Evolutionary conservation across 2,113 vertebrate genomes (phyloP).

Genomic region (Nesoenas mayeri): DNA sequence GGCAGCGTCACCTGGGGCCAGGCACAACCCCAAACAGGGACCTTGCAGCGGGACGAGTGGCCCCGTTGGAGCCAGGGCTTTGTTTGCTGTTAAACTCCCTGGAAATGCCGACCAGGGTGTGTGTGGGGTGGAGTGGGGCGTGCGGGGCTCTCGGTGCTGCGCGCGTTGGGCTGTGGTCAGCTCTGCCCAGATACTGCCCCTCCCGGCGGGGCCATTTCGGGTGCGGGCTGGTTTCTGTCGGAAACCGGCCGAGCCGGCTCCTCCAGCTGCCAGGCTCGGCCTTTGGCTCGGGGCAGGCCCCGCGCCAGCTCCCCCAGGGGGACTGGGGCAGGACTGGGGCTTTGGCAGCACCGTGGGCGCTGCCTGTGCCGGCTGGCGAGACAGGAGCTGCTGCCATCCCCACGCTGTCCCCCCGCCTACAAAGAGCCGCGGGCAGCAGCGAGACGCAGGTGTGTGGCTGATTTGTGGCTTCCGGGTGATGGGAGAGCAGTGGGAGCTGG

Average conservation of each 20-base stretch:
- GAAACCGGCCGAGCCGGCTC: slow-evolving; percentile 60
- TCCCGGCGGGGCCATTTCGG: background rate
- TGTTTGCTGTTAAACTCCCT: background rate
- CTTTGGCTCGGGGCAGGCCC: background rate
- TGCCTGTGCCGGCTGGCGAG: rapidly evolving
- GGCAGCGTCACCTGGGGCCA: rapidly evolving
- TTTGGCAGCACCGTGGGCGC: background rate
- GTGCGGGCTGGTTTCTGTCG: slow-evolving; percentile 31
- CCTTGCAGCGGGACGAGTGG: background rate
- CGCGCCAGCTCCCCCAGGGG: background rate
- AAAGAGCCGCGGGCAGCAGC: rapidly evolving
- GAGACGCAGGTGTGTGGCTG: rapidly evolving
- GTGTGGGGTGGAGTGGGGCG: background rate
- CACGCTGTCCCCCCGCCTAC: background rate
- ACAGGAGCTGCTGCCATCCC: background rate
- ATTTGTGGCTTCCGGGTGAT: rapidly evolving
- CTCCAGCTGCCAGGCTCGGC: slow-evolving; percentile 7
- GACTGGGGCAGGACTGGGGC: background rate
- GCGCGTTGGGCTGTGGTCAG: background rate
- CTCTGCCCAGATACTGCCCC: slow-evolving; percentile 41
- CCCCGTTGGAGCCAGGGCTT: background rate
- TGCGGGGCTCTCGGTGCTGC: background rate
- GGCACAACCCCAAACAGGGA: background rate
- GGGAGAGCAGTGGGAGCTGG: background rate
- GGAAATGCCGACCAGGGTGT: rapidly evolving